Evolutionary conservation across 2,888 invertebrate species (phyloP).

Genomic region (Chloroclysta siterata): DNA sequence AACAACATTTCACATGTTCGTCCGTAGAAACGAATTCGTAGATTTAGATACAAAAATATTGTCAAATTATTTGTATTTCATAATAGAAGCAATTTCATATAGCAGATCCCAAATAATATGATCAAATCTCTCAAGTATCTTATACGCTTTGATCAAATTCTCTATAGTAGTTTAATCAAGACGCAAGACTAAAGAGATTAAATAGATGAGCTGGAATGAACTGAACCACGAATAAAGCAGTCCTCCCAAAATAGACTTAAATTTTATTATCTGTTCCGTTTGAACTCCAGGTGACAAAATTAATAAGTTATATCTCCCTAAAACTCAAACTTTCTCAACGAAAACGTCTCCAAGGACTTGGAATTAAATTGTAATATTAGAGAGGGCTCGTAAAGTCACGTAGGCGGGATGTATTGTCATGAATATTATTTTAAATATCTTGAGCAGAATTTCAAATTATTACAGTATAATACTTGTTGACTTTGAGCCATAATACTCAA

Average conservation of each 20-base stretch:
- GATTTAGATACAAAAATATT: too few species aligned
- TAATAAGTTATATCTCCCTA: slow-evolving; percentile 37
- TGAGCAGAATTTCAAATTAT: slow-evolving; percentile 22
- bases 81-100: too few species aligned
- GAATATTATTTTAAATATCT: slow-evolving; percentile 27
- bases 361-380: slow-evolving; percentile 37
- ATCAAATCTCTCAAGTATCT: too few species aligned
- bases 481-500: neutral
- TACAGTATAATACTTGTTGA: slow-evolving; percentile 1
- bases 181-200: neutral
- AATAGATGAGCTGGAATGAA: neutral
- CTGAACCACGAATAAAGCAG: slow-evolving; percentile 3
- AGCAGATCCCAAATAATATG: too few species aligned
- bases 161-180: neutral
- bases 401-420: slow-evolving; percentile 31
- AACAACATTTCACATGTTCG: too few species aligned
- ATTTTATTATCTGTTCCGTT: slow-evolving; percentile 32
- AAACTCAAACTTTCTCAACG: slow-evolving; percentile 34
- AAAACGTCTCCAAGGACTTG: slow-evolving; percentile 30
- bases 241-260: slow-evolving; percentile 17
- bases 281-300: slow-evolving; percentile 38
- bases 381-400: slow-evolving; percentile 27
- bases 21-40: too few species aligned
- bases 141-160: neutral
- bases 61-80: too few species aligned